Evolutionary conservation across 1,140 invertebrate genomes (phyloP).

Genomic region (Dolichoris vasculosae): DNA sequence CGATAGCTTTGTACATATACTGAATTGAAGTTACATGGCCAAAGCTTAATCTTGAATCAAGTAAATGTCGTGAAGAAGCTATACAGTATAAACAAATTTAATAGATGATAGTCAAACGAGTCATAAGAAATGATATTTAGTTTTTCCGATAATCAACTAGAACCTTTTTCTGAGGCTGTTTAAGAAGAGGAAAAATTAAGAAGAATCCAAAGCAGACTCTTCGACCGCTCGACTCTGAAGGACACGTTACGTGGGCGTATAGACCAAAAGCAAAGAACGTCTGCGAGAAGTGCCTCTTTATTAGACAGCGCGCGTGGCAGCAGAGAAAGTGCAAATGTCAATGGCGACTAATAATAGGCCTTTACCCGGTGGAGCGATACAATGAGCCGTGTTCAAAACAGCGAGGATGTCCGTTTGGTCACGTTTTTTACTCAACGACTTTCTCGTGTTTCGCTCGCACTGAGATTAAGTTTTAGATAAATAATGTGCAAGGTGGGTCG

Average conservation of each 20-base stretch:
- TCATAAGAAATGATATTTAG: background rate
- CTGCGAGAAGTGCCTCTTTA: background rate
- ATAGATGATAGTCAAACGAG: conserved; percentile 11
- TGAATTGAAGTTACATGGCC: background rate
- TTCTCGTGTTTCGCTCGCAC: background rate
- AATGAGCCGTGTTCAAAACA: background rate
- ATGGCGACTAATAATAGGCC: conserved; percentile 62
- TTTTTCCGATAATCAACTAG: background rate
- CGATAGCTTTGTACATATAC: background rate
- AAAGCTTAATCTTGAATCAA: background rate
- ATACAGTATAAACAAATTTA: background rate
- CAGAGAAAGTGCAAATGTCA: conserved; percentile 63
- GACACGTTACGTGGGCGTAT: conserved; percentile 27
- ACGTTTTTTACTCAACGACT: background rate
- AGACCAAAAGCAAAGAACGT: conserved; percentile 3
- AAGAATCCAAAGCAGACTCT: background rate
- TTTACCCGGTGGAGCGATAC: background rate
- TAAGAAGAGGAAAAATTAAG: background rate
- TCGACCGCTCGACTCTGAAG: background rate
- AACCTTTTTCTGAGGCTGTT: background rate
- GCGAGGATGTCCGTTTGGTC: background rate
- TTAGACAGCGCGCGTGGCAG: conserved; percentile 22
- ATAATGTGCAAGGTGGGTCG: no score
- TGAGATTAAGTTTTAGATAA: background rate
- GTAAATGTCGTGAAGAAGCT: background rate